phyloP scores from a whole-genome alignment of 2,888 invertebrate species.

The Marronus borbonicus region DNA sequence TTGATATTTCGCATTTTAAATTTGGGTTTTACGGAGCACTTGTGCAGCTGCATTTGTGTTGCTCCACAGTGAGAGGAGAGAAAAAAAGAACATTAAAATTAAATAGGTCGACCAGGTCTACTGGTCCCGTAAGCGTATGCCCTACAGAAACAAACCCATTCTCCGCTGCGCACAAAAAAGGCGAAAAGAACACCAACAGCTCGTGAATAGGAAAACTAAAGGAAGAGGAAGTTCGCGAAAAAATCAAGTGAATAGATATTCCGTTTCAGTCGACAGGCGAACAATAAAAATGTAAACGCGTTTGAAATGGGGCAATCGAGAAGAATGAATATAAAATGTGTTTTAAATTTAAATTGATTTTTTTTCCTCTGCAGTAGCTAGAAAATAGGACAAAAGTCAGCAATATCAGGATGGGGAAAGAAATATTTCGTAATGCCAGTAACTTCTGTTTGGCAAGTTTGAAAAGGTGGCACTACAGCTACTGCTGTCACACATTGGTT shows the following conservation, averaged over 20 bases:
- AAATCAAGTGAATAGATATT: constrained; percentile 41
- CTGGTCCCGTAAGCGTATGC: neutral
- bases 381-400: neutral
- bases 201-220: neutral
- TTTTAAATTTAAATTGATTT: constrained; percentile 48
- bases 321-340: constrained; percentile 45
- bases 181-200: neutral
- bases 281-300: constrained; percentile 47
- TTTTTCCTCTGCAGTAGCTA: constrained; percentile 10
- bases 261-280: constrained; percentile 39
- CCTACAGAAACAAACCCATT: neutral
- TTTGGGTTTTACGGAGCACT: too few relatives aligned
- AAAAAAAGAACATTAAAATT: neutral
- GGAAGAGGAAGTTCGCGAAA: constrained; percentile 8
- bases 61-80: neutral
- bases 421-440: too few relatives aligned
- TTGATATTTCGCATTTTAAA: too few relatives aligned
- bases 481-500: too few relatives aligned
- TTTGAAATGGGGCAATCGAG: constrained; percentile 42
- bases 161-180: neutral
- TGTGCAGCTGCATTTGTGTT: too few relatives aligned
- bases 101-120: neutral
- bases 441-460: too few relatives aligned
- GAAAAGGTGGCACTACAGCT: too few relatives aligned
- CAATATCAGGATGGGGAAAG: neutral